A percentile compares a stretch with the other conserved stretches of the same genome.
Conservation (phyloP, 2,113 vertebrate species). For the Ailuropoda melanoleuca region DNA sequence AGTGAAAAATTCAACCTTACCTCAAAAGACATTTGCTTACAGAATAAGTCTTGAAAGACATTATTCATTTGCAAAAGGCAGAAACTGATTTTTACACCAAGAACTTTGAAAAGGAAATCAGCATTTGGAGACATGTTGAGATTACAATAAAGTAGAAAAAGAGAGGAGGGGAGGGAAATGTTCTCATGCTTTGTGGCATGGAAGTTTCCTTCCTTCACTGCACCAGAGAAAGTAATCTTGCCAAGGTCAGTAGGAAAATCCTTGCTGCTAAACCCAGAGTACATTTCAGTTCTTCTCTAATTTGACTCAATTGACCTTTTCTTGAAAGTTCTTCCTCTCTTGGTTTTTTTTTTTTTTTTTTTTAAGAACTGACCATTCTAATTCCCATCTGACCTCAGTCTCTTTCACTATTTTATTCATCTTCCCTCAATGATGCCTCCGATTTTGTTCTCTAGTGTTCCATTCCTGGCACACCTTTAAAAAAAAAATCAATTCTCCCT, state of each 20-base stretch:
- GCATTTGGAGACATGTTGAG: neutral
- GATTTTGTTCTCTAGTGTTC: neutral
- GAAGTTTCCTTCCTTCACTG: neutral
- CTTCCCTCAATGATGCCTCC: neutral
- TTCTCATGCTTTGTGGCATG: neutral
- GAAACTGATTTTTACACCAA: neutral
- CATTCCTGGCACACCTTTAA: neutral
- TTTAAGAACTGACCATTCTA: neutral
- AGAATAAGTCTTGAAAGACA: neutral
- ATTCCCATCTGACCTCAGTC: neutral
- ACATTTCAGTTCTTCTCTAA: neutral
- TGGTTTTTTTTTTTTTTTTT: neutral
- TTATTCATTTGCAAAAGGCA: constrained; percentile 47
- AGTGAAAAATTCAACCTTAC: neutral
- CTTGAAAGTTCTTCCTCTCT: neutral
- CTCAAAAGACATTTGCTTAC: constrained; percentile 12
- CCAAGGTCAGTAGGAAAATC: neutral
- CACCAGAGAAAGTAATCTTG: neutral
- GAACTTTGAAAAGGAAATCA: neutral
- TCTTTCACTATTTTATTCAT: neutral
- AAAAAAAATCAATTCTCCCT: neutral
- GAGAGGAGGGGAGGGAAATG: neutral
- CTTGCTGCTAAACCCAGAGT: neutral
- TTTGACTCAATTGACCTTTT: neutral
- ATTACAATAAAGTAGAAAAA: neutral